A percentile compares a stretch with the other conserved stretches of the same genome.
phyloP scores from a whole-genome alignment of 2,888 invertebrate species.

The Biston betularia region DNA sequence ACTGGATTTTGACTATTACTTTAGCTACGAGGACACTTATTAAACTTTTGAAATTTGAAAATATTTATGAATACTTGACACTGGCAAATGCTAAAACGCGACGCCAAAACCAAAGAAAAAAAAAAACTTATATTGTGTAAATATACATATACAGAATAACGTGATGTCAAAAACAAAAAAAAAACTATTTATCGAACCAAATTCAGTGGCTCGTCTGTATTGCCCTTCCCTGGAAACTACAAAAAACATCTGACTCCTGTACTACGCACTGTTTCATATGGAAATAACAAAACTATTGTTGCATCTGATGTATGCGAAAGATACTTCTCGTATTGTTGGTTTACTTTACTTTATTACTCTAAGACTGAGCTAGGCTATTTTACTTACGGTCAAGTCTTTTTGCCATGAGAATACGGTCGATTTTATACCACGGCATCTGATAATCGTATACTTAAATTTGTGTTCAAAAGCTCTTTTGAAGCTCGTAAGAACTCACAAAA shows the following conservation, averaged over 20 bases:
- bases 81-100: no score
- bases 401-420: not conserved
- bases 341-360: constrained; percentile 31
- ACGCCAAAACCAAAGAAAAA: no score
- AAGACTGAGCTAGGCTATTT: not conserved
- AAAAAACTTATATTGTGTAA: no score
- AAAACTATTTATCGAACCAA: not conserved
- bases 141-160: no score
- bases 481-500: not conserved
- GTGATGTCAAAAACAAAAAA: no score
- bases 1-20: no score
- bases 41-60: no score
- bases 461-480: constrained; percentile 7
- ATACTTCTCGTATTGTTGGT: constrained; percentile 23
- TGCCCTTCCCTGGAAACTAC: constrained; percentile 25
- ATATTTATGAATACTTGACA: no score
- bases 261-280: constrained; percentile 79
- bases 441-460: not conserved
- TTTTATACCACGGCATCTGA: not conserved
- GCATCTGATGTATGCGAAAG: constrained; percentile 46
- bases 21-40: no score
- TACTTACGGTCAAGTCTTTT: constrained; percentile 16
- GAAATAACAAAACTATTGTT: constrained; percentile 70
- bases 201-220: constrained; percentile 19
- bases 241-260: constrained; percentile 65